Evolutionary conservation across 2,797 vertebrate species (phyloP).

Genomic region (Phrynocephalus forsythii): DNA sequence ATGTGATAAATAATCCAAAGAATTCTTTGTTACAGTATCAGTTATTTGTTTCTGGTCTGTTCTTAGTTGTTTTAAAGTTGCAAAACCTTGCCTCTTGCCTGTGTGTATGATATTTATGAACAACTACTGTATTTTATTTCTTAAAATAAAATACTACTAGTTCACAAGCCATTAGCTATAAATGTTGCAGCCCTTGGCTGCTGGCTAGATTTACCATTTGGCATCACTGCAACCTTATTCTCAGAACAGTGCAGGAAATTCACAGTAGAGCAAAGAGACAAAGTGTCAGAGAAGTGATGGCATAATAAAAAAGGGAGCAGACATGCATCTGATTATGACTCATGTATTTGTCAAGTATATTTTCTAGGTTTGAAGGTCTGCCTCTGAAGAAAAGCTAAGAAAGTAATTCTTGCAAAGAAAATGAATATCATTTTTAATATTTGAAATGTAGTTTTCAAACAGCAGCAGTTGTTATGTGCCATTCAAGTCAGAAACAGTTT

Average conservation of each 20-base stretch:
- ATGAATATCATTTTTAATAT: background rate
- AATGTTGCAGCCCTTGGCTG: background rate
- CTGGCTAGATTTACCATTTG: conserved; percentile 30
- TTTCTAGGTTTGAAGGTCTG: background rate
- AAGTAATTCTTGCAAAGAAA: background rate
- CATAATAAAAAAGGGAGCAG: conserved; percentile 32
- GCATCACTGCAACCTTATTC: conserved; percentile 25
- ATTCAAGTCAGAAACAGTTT: too few relatives aligned
- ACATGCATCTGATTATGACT: background rate
- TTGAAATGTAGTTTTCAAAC: background rate
- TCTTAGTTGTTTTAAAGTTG: background rate
- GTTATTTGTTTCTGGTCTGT: background rate
- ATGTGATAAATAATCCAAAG: conserved; percentile 1
- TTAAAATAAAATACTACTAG: conserved; percentile 5
- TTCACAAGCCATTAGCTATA: background rate
- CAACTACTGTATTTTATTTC: conserved; percentile 2
- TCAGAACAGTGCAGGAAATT: conserved; percentile 36
- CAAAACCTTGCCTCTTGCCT: background rate
- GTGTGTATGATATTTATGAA: conserved; percentile 8
- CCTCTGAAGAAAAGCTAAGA: background rate
- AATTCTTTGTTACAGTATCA: conserved; percentile 8
- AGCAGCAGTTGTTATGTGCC: background rate
- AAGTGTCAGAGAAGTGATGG: conserved; percentile 13
- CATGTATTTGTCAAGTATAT: background rate
- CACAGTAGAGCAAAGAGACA: conserved; percentile 9